Conservation (phyloP, 2,888 invertebrate species). For the Molorchus minor region DNA sequence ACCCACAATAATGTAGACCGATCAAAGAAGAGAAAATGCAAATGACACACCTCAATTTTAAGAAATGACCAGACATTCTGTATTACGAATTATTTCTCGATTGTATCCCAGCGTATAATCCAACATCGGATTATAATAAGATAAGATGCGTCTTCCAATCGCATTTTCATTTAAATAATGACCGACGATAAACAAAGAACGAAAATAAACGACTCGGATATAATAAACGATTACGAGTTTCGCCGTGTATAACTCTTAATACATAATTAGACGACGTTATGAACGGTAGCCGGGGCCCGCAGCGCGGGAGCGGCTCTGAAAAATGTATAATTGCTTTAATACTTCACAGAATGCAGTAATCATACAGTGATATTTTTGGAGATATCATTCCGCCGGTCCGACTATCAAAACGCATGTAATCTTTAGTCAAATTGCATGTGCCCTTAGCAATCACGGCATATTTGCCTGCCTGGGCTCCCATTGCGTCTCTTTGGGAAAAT, state of each 20-base stretch:
- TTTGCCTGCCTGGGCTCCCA: constrained; percentile 34
- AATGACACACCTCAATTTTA: constrained; percentile 35
- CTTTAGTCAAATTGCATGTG: constrained; percentile 55
- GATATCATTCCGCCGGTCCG: constrained; percentile 52
- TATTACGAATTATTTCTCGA: constrained; percentile 38
- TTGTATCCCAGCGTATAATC: constrained; percentile 40
- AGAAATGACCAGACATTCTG: constrained; percentile 39
- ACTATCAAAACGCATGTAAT: constrained; percentile 55
- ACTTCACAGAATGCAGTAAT: constrained; percentile 55
- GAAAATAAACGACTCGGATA: constrained; percentile 46
- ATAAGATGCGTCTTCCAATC: constrained; percentile 23
- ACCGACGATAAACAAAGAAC: constrained; percentile 49
- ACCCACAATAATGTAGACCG: constrained; percentile 7
- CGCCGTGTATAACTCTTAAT: constrained; percentile 49
- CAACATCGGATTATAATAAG: constrained; percentile 30
- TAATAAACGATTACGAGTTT: constrained; percentile 49
- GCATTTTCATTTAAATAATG: constrained; percentile 47
- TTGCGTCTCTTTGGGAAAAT: constrained; percentile 41
- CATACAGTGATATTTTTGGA: constrained; percentile 57
- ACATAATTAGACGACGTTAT: constrained; percentile 51
- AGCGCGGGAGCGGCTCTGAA: constrained; percentile 47
- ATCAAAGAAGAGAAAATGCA: constrained; percentile 23
- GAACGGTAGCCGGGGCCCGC: constrained; percentile 51
- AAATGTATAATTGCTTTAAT: constrained; percentile 56
- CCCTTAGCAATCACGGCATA: constrained; percentile 55